Evolutionary conservation across 2,888 invertebrate genomes (phyloP).

Genomic region (Cryptosula pallasiana): DNA sequence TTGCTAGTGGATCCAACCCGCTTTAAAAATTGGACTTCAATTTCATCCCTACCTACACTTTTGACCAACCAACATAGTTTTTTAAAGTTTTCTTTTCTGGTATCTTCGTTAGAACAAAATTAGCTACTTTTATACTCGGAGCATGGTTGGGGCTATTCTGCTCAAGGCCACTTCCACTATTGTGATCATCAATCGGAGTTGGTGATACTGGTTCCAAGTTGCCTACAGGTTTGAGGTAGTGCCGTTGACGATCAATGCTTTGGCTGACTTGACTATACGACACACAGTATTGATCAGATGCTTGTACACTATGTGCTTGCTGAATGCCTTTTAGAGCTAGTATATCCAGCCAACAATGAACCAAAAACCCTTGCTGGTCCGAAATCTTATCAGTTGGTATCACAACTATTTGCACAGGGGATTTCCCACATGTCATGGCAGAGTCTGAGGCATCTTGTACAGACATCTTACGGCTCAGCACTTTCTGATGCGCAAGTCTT

Average conservation of each 20-base stretch:
- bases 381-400: not conserved
- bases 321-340: not conserved
- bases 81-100: not conserved
- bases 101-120: not conserved
- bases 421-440: not conserved
- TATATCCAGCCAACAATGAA: not conserved
- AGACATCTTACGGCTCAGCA: not conserved
- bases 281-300: not conserved
- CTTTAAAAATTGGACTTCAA: not conserved
- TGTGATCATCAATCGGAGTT: not conserved
- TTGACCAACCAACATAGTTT: not conserved
- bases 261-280: not conserved
- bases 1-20: not conserved
- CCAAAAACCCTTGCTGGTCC: not conserved
- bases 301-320: not conserved
- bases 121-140: not conserved
- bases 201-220: not conserved
- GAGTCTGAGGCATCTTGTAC: not conserved
- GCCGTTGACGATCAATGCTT: not conserved
- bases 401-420: not conserved
- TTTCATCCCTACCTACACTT: not conserved
- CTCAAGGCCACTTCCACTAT: not conserved
- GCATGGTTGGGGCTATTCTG: not conserved
- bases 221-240: not conserved
- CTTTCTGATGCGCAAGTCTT: not conserved